A percentile compares a stretch with the other conserved stretches of the same genome.
Conservation (phyloP, 2,888 invertebrate species). For the Drosophila histrio region DNA sequence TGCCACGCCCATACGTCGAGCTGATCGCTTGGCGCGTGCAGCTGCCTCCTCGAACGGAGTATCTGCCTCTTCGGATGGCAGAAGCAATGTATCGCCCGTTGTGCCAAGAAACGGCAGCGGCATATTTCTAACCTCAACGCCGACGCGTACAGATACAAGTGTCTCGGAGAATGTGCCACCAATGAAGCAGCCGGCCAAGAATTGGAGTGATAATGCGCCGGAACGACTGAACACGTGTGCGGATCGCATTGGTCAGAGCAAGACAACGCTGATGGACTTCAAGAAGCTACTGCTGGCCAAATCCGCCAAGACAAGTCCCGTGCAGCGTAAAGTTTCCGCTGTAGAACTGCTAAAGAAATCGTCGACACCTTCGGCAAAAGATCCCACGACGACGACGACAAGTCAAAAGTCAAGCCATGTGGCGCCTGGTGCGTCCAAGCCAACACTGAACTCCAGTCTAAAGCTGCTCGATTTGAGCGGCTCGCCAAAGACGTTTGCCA, state of each 20-base stretch:
- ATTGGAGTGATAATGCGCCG: slow-evolving; percentile 80
- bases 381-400: background rate
- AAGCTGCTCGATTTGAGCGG: slow-evolving; percentile 89
- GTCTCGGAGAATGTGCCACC: slow-evolving; percentile 70
- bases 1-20: slow-evolving; percentile 83
- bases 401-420: slow-evolving; percentile 33
- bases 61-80: slow-evolving; percentile 17
- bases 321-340: slow-evolving; percentile 88
- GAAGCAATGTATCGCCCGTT: slow-evolving; percentile 87
- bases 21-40: slow-evolving; percentile 77
- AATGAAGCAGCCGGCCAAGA: slow-evolving; percentile 76
- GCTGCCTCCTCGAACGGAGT: slow-evolving; percentile 37
- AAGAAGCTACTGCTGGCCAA: slow-evolving; percentile 92
- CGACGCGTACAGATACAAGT: slow-evolving; percentile 83
- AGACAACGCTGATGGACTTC: slow-evolving; percentile 93
- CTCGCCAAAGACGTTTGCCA: slow-evolving; percentile 89
- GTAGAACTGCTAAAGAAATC: slow-evolving; percentile 90
- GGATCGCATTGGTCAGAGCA: slow-evolving; percentile 88
- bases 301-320: slow-evolving; percentile 87
- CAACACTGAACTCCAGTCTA: slow-evolving; percentile 84
- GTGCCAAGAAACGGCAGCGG: slow-evolving; percentile 87
- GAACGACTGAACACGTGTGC: slow-evolving; percentile 86
- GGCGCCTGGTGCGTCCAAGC: slow-evolving; percentile 49
- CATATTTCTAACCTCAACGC: slow-evolving; percentile 88
- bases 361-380: slow-evolving; percentile 52